Base-by-base conservation (phyloP, 2,888 invertebrate species). In the Maniola hyperantus region DNA sequence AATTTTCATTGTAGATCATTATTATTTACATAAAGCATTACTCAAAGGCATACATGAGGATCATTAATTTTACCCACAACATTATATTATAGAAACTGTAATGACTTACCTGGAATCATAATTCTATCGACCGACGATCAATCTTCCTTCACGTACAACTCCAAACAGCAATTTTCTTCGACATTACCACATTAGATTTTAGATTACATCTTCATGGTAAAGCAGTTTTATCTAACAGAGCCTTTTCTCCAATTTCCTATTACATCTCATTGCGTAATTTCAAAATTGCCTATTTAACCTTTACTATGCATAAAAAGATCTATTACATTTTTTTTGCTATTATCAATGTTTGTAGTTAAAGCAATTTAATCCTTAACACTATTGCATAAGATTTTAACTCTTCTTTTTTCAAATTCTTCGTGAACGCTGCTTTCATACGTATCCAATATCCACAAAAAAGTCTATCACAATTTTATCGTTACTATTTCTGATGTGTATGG, bases 71-170 rank as follows among this genome's bases (percentile, higher is more conserved):
- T 36, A 59, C 33, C 18, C 15, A 2, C 15, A 8, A 26, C 15
- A 34, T 34, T n/a, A 54, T 10, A 51, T 58, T 36, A 58, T 46
- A 55, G 46, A 64, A 55, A 55, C 15, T 15, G 18, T 53, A 63
- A 67, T 58, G 57, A 65, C 67, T 65, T 59, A 69, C 69, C 69
- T 61, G 59, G 67, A 58, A 69, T 62, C 64, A 67, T 65, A 65
- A 62, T 69, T 69, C 46, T 18, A 26, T 61, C 10, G n/a, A 53
- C 34, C 50, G 36, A 36, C 61, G 26, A 58, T 51, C 58, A 51
- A 48, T 64, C 26, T 36, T 44, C 36, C 33, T 13, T 50, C 60
- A 64, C 53, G 60, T 50, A 34, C 42, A 6, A 4, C 18, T 20
- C 13, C 50, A 11, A 18, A 8, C 39, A 33, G 54, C 51, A 61